A percentile compares a stretch with the other conserved stretches of the same genome.
phyloP scores from a whole-genome alignment of 2,113 vertebrate species.

The Lophochroa leadbeateri region DNA sequence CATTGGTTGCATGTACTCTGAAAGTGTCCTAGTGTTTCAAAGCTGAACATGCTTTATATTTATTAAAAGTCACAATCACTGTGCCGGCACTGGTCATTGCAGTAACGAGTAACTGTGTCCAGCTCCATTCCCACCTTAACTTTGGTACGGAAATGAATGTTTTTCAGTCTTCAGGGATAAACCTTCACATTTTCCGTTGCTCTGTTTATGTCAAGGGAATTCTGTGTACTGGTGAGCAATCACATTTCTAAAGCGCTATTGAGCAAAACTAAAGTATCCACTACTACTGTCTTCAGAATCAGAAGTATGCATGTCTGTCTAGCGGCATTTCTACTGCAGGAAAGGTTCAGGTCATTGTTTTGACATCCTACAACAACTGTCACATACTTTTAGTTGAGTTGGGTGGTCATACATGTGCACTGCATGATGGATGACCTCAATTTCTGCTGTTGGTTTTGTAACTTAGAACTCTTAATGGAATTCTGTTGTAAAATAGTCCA shows the following conservation, averaged over 20 bases:
- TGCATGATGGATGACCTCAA: background rate
- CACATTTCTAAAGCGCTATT: background rate
- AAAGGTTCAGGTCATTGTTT: conserved; percentile 22
- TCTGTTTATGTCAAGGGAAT: background rate
- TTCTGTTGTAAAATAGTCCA: background rate
- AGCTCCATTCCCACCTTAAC: background rate
- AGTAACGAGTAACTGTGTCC: background rate
- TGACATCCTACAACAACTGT: conserved; percentile 35
- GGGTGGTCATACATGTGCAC: background rate
- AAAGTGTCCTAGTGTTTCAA: background rate
- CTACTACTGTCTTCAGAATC: background rate
- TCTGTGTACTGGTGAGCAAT: background rate
- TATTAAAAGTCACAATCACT: background rate
- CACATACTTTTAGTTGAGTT: conserved; percentile 7
- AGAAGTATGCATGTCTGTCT: background rate
- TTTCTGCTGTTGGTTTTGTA: background rate
- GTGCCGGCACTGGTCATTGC: background rate
- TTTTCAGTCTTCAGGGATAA: background rate
- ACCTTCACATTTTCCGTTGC: background rate
- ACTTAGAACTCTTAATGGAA: background rate
- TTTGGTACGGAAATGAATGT: background rate
- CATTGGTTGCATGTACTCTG: background rate
- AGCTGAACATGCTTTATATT: background rate
- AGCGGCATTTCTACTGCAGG: background rate
- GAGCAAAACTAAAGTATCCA: background rate